Evolutionary conservation across 2,113 vertebrate species (phyloP).

Genomic region (Serranochromis macrocephalus): DNA sequence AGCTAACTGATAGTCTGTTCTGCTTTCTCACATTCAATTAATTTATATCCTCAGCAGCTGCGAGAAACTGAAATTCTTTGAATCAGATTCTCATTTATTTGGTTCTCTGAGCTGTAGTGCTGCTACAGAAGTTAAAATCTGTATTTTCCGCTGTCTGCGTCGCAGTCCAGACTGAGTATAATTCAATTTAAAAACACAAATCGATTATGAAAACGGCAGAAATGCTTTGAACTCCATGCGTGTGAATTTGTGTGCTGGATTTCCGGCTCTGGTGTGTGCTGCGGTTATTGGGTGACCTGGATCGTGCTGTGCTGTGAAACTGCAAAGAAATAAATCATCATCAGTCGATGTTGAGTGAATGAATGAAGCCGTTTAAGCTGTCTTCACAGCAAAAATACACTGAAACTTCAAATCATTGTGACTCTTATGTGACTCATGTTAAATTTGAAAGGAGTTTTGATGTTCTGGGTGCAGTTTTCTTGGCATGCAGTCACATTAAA

Average conservation of each 20-base stretch:
- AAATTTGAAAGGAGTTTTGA: not conserved
- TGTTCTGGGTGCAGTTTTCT: not conserved
- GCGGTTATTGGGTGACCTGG: not conserved
- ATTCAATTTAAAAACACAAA: not conserved
- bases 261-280: not conserved
- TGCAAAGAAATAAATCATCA: constrained; percentile 35
- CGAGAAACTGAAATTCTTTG: not conserved
- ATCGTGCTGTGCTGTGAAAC: not conserved
- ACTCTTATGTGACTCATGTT: not conserved
- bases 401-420: not conserved
- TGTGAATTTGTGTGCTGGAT: not conserved
- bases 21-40: constrained; percentile 1
- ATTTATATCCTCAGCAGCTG: not conserved
- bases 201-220: constrained; percentile 5
- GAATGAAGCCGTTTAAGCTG: not conserved
- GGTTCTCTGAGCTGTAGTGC: not conserved
- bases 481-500: not conserved
- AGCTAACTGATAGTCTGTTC: constrained; percentile 7
- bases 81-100: constrained; percentile 7
- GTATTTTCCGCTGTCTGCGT: not conserved
- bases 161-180: not conserved
- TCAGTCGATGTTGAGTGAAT: not conserved
- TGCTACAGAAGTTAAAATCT: not conserved
- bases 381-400: not conserved
- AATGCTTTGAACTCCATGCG: not conserved